These are phyloP conservation scores for Hirundo rustica DNA, from an alignment of 2,797 vertebrate species.

Conservation along the genomic window DNA sequence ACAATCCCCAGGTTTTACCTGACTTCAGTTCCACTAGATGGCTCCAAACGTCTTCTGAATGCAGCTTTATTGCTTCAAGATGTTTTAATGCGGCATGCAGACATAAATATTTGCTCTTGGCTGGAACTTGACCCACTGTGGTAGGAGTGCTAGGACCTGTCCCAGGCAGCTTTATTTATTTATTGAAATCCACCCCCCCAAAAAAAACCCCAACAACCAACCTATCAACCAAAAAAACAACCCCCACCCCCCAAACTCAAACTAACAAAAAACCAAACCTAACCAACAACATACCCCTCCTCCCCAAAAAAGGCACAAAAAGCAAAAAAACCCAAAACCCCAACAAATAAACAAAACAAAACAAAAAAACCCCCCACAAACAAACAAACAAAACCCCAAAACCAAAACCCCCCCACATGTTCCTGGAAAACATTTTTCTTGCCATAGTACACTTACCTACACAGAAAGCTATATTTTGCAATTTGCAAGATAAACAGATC, in stretches of 20 bases:
- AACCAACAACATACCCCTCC: not conserved
- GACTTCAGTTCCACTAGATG: conserved; percentile 64
- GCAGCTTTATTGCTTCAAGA: not conserved
- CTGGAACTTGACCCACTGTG: conserved; percentile 31
- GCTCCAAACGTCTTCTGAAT: conserved; percentile 58
- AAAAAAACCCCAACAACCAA: not conserved
- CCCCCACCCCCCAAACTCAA: not conserved
- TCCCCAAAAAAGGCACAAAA: not conserved
- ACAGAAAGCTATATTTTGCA: not conserved
- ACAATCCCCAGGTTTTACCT: not conserved
- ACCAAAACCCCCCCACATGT: not conserved
- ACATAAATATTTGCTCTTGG: conserved; percentile 56
- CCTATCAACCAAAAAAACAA: not conserved
- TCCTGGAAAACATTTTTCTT: not conserved
- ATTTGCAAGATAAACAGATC: not conserved
- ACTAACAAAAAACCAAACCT: not conserved
- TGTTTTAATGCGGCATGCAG: conserved; percentile 28
- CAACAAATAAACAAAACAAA: no score
- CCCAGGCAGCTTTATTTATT: not conserved
- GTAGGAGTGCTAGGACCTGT: not conserved
- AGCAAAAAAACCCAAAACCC: no score
- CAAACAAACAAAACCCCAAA: not conserved
- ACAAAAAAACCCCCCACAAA: not conserved
- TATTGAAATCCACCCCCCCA: not conserved
- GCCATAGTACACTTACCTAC: not conserved